Percentiles rank a stretch among this genome's conserved stretches.
Evolutionary conservation across 30 jellyfish, hydroid and myxozoan species (phyloP).

Genomic region (Phacellophora camtschatica): DNA sequence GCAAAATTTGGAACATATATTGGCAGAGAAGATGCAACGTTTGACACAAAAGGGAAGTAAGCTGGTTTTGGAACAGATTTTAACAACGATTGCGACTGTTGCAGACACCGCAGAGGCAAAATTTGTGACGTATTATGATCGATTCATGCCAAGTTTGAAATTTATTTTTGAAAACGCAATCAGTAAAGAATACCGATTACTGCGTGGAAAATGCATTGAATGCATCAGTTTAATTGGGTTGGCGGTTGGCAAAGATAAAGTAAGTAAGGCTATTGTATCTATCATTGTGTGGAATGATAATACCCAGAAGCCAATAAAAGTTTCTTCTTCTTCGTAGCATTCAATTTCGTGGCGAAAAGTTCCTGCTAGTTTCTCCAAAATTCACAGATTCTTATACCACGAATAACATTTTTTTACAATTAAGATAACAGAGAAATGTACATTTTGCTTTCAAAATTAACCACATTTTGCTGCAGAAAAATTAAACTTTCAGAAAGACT

Average conservation of each 20-base stretch:
- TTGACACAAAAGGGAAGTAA: conserved; percentile 82
- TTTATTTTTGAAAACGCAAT: conserved; percentile 88
- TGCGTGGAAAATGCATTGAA: conserved; percentile 97
- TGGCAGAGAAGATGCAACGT: conserved; percentile 86
- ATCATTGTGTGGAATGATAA: too few species aligned
- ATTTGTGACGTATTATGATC: conserved; percentile 87
- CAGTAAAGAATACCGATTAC: conserved; percentile 81
- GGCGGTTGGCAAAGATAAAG: conserved; percentile 99
- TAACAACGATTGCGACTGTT: conserved; percentile 97
- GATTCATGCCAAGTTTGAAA: conserved; percentile 97
- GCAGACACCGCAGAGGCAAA: conserved; percentile 99
- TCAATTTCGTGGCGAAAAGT: too few species aligned
- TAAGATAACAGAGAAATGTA: too few species aligned
- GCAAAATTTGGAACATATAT: conserved; percentile 79
- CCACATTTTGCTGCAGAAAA: too few species aligned
- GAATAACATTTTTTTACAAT: too few species aligned
- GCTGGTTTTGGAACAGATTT: conserved; percentile 90
- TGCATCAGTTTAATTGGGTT: conserved; percentile 98
- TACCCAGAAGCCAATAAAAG: too few species aligned
- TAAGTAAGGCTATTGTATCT: too few species aligned
- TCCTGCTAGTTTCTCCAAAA: too few species aligned
- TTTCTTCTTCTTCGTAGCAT: too few species aligned
- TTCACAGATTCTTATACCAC: too few species aligned
- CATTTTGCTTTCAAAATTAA: too few species aligned
- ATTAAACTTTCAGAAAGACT: too few species aligned